Evolutionary conservation across 2,113 vertebrate genomes (phyloP).

Genomic region (Nestor notabilis): DNA sequence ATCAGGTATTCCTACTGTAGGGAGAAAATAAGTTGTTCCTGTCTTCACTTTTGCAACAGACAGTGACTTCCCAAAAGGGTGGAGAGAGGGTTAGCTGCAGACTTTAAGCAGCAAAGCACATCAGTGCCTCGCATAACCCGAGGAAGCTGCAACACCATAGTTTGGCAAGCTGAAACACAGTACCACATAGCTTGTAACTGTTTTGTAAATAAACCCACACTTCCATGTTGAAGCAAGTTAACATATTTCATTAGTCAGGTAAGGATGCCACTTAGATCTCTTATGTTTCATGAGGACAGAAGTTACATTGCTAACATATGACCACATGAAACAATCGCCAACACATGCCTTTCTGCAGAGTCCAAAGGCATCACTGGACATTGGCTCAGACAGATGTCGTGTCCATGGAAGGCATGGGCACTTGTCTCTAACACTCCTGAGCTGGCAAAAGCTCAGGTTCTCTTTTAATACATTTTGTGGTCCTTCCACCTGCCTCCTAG

Average conservation of each 20-base stretch:
- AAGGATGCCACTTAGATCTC: not conserved
- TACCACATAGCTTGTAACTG: not conserved
- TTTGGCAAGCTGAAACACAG: not conserved
- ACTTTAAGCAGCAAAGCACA: not conserved
- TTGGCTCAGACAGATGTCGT: not conserved
- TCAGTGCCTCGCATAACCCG: not conserved
- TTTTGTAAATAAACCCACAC: not conserved
- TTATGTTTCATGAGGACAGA: not conserved
- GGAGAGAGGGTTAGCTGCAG: not conserved
- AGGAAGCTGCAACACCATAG: not conserved
- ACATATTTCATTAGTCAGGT: not conserved
- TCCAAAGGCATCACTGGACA: not conserved
- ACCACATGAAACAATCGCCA: not conserved
- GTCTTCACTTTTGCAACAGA: not conserved
- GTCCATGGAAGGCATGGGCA: not conserved
- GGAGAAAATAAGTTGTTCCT: not conserved
- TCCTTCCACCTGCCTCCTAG: not conserved
- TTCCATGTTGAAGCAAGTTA: not conserved
- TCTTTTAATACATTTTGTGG: not conserved
- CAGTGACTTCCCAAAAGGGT: not conserved
- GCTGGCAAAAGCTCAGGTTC: not conserved
- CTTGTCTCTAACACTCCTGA: not conserved
- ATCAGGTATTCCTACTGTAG: not conserved
- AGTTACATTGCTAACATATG: not conserved
- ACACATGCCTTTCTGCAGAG: not conserved